Evolutionary conservation across 2,113 vertebrate species (phyloP).

Genomic region (Strix uralensis): DNA sequence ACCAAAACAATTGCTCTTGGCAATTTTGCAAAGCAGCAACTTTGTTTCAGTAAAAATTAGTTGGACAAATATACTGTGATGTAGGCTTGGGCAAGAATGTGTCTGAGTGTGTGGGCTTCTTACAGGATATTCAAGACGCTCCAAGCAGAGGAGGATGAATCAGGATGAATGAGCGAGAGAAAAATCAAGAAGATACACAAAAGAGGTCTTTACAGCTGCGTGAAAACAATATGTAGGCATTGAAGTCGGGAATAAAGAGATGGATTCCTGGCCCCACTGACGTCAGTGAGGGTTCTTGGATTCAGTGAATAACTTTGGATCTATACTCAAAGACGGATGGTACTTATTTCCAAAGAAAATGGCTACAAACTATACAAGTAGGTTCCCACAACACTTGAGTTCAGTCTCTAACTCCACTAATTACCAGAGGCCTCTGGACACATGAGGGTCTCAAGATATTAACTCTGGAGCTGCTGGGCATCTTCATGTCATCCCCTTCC

Average conservation of each 20-base stretch:
- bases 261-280: background rate
- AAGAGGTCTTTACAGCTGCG: constrained; percentile 51
- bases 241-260: constrained; percentile 22
- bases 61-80: constrained; percentile 42
- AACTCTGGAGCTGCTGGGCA: background rate
- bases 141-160: constrained; percentile 56
- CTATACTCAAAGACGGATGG: background rate
- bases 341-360: background rate
- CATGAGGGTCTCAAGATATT: background rate
- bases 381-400: background rate
- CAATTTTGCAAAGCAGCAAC: constrained; percentile 37
- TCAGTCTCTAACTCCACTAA: background rate
- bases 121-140: constrained; percentile 57
- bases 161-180: constrained; percentile 55
- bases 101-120: constrained; percentile 47
- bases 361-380: background rate
- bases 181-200: constrained; percentile 49
- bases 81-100: constrained; percentile 30
- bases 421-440: background rate
- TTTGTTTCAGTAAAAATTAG: constrained; percentile 47
- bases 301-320: constrained; percentile 25
- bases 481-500: background rate
- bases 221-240: constrained; percentile 54
- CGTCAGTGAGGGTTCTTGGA: constrained; percentile 1
- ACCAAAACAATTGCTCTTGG: constrained; percentile 64